Percentiles rank a stretch among this genome's conserved stretches.
phyloP scores from a whole-genome alignment of 2,888 invertebrate species.

The Agrotis clavis region DNA sequence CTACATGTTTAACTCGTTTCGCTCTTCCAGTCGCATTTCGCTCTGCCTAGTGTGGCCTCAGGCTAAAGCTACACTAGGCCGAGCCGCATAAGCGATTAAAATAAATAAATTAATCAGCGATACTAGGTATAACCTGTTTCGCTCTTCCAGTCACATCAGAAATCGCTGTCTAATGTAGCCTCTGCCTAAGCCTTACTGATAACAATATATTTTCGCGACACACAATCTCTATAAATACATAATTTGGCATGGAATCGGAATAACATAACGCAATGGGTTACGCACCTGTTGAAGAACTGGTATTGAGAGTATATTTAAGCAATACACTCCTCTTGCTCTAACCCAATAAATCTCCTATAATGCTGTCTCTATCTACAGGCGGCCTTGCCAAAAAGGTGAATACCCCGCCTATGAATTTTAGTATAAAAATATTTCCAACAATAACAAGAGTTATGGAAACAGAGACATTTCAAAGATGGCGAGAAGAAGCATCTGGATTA shows the following conservation, averaged over 20 bases:
- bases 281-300: conserved; percentile 67
- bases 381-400: conserved; percentile 82
- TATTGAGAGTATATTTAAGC: conserved; percentile 67
- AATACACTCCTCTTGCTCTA: conserved; percentile 58
- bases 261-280: conserved; percentile 67
- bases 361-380: conserved; percentile 65
- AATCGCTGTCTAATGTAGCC: no score
- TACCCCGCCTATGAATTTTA: conserved; percentile 70
- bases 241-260: conserved; percentile 69
- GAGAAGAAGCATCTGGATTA: conserved; percentile 1
- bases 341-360: conserved; percentile 36
- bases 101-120: no score
- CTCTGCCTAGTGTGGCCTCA: no score
- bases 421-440: conserved; percentile 69
- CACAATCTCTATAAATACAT: conserved; percentile 61
- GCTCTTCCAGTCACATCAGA: no score
- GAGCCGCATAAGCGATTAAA: no score
- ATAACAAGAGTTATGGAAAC: conserved; percentile 63
- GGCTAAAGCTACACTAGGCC: no score
- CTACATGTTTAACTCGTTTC: no score
- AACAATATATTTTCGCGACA: conserved; percentile 57
- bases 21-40: no score
- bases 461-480: conserved; percentile 27
- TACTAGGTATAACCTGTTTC: no score
- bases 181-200: conserved; percentile 45